Percentiles rank a stretch among this genome's conserved stretches.
phyloP scores from a whole-genome alignment of 2,888 invertebrate genomes.

The Esperia sulphurella region DNA sequence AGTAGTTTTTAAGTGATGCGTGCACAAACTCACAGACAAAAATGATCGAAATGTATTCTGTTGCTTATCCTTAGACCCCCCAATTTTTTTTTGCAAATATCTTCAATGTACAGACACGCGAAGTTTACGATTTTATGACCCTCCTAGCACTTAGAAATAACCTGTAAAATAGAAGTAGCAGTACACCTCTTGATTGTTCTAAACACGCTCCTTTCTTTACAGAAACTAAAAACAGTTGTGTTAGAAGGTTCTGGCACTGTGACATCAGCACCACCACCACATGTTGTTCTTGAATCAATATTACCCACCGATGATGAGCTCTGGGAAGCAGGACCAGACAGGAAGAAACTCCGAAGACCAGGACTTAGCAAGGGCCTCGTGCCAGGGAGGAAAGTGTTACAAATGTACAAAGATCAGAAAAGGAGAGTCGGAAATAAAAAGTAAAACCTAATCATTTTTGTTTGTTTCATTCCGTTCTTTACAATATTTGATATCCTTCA shows the following conservation, averaged over 20 bases:
- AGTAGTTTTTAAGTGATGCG: too few relatives aligned
- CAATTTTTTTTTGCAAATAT: too few relatives aligned
- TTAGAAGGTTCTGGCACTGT: slow-evolving; percentile 64
- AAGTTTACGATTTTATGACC: too few relatives aligned
- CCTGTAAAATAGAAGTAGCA: too few relatives aligned
- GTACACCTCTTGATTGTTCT: not conserved
- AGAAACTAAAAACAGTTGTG: slow-evolving; percentile 64
- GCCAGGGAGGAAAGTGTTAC: slow-evolving; percentile 92
- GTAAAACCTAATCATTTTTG: slow-evolving; percentile 4
- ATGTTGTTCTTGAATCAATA: slow-evolving; percentile 35
- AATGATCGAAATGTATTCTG: too few relatives aligned
- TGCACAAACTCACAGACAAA: too few relatives aligned
- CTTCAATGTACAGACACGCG: too few relatives aligned
- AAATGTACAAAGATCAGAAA: slow-evolving; percentile 85
- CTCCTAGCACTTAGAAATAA: too few relatives aligned
- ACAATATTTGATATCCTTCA: too few relatives aligned
- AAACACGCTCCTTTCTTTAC: slow-evolving; percentile 20
- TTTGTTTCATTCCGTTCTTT: too few relatives aligned
- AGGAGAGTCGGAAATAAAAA: slow-evolving; percentile 54
- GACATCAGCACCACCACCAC: slow-evolving; percentile 51
- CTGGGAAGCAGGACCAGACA: slow-evolving; percentile 73
- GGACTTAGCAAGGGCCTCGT: slow-evolving; percentile 87
- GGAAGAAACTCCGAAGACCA: slow-evolving; percentile 83
- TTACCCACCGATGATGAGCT: slow-evolving; percentile 57
- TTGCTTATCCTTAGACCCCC: too few relatives aligned